Evolutionary conservation across 2,113 vertebrate species (phyloP), one percentile per base, ranked within the genome.

Genomic region (Mungos mungo): DNA sequence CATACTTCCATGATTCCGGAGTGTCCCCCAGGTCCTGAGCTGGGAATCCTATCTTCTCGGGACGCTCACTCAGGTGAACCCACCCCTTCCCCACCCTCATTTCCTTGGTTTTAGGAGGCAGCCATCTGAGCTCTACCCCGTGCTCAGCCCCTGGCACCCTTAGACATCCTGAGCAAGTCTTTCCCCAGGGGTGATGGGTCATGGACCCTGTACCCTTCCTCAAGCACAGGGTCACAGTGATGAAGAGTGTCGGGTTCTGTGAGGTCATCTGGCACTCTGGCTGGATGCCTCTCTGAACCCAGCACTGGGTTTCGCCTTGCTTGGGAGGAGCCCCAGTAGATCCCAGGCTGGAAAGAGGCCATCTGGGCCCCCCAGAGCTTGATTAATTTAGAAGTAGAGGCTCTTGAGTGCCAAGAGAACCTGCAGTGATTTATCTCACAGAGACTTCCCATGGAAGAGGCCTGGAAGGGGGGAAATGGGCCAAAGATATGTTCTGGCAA

Each of bases 41-140:
- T 82, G 16, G 8, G 45, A 45, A 8, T 90, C 45, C 52, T 68
- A 2, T 6, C 31, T 72, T 72, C 19, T 41, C 50, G 21, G 60
- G 47, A n/a, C 14, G 11, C n/a, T 69, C 13, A 19, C 12, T n/a
- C 50, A 23, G 87, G 33, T 4, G 33, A 68, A 72, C 66, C 25
- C 8, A 1, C 1, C 29, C 25, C 14, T 90, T 25, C 5, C 3
- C 35, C 11, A 3, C 2, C 12, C 60, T 71, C 19, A 19, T 0
- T 18, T 13, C 27, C 15, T 83, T 0, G 0, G 27, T 65, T 57
- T 21, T 35, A 9, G 47, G 52, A 74, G 47, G 16, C 54, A n/a
- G n/a, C 1, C 12, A 33, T 41, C 60, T 18, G 29, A 38, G 0
- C 57, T 69, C 13, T 45, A 0, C 5, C 7, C 68, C 11, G 1